Evolutionary conservation across 2,113 vertebrate genomes (phyloP), one percentile per base, ranked within the genome.

Genomic region (Mandrillus leucophaeus): DNA sequence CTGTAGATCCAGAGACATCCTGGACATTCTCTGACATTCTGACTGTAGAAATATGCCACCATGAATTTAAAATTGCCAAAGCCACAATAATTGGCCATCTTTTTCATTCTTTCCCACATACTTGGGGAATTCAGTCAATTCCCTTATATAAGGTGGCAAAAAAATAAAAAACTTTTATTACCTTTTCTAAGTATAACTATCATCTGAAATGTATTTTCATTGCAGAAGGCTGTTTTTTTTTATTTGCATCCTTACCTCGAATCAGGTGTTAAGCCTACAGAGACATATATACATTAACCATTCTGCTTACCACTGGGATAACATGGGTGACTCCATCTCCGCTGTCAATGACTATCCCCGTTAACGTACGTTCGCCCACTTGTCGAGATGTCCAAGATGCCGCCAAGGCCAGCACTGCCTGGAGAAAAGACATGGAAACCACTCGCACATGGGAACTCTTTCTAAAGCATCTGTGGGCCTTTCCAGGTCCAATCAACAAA

Each of bases 331-430:
- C 99, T 61, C 99, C 99, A 4, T 99, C 99, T 2, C 99, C 99
- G 0, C 99, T 99, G 84, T 99, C 99, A 0, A 99, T 99, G 96
- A 99, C 99, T 40, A 98, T 99, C 6, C 99, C 99, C 0, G 99
- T 99, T 89, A 99, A 98, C 4, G 99, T 99, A 12, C 99, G 98
- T 18, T 99, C 98, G 16, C 99, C 99, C 4, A 99, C 99, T 93
- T 99, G 99, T 20, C 99, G 98, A 8, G 99, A 99, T 0, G 99
- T 99, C 99, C 99, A 99, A 2, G 99, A 99, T 3, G 99, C 99
- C 5, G 99, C 99, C 12, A 99, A 97, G 52, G 99, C 99, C 97
- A 99, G 94, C 97, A 99, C 99, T 17, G 99, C 99, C 99, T 99
- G 52, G 18, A 68, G 92, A 43, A 50, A 61, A 97, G 81, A 97